phyloP scores from a whole-genome alignment of 2,888 invertebrate species.

The Synergus japonicus region DNA sequence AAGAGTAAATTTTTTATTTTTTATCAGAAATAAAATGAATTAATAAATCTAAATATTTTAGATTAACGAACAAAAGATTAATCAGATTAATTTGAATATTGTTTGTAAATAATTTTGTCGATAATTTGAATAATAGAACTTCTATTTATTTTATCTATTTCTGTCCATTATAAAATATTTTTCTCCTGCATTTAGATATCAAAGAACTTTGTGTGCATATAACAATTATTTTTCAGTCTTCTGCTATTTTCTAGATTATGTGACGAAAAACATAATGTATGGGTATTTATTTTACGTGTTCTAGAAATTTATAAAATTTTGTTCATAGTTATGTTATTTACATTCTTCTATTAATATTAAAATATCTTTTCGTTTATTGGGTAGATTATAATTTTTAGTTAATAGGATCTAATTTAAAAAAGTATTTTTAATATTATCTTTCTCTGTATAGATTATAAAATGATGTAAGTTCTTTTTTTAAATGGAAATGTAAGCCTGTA shows the following conservation, averaged over 20 bases:
- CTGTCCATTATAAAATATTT: not conserved
- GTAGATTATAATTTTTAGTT: not conserved
- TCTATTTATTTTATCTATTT: not conserved
- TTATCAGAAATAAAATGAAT: not conserved
- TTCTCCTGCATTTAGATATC: not conserved
- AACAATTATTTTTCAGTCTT: not conserved
- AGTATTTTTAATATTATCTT: not conserved
- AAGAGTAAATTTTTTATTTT: too few relatives aligned
- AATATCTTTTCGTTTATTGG: not conserved
- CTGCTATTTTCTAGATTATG: not conserved
- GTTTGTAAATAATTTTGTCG: not conserved
- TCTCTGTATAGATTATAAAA: not conserved
- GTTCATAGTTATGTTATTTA: not conserved
- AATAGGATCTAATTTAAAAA: too few relatives aligned
- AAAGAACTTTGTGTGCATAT: not conserved
- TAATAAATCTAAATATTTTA: not conserved
- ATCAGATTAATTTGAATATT: not conserved
- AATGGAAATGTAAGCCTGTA: slow-evolving; percentile 53
- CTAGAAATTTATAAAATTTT: not conserved
- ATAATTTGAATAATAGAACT: not conserved
- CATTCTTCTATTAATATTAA: not conserved
- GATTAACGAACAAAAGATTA: not conserved
- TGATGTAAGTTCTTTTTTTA: slow-evolving; percentile 8
- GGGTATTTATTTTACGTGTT: not conserved
- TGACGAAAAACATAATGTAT: not conserved